Base-by-base conservation (phyloP, 2,113 vertebrate genomes). In the Pandion haliaetus region DNA sequence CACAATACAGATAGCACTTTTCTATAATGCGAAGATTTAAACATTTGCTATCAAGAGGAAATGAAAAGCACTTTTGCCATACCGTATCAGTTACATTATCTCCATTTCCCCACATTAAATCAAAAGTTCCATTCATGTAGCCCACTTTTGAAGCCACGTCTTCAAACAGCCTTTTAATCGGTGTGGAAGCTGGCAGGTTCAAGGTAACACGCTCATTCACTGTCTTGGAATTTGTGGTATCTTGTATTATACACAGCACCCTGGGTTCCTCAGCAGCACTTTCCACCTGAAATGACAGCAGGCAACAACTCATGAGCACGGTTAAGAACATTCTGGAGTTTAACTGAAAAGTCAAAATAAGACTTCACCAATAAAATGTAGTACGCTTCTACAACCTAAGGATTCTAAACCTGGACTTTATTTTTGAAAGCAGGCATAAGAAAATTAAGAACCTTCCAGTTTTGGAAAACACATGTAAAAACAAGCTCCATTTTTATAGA, bases 181-280 rank as follows among this genome's bases (percentile, higher is more conserved):
- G 97, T 24, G 99, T 99, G 96, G 99, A 99, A 47, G 99, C 99
- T 26, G 99, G 99, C 88, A 99, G 97, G 98, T 99, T 99, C 92
- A 99, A 97, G 34, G 99, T 99, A 84, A 99, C 98, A 57, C 98
- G 98, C 94, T 99, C 99, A 38, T 98, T 99, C 93, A 99, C 98
- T 0, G 99, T 99, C 97, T 99, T 99, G 80, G 98, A 98, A 74
- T 99, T 99, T 86, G 99, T 99, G 95, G 98, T 99, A 98, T 99
- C 99, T 98, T 99, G 99, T 90, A 99, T 98, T 81, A 99, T 99
- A 96, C 99, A 99, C 98, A 99, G 98, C 97, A 99, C 99, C 97
- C 99, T 97, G 77, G 99, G 99, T 97, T 99, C 99, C 97, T 99
- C 99, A 12, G 99, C 99, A 95, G 99, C 99, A 98, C 99, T 99